A percentile compares a stretch with the other conserved stretches of the same genome.
phyloP scores from a whole-genome alignment of 2,888 invertebrate species.

The Epinotia nisella region DNA sequence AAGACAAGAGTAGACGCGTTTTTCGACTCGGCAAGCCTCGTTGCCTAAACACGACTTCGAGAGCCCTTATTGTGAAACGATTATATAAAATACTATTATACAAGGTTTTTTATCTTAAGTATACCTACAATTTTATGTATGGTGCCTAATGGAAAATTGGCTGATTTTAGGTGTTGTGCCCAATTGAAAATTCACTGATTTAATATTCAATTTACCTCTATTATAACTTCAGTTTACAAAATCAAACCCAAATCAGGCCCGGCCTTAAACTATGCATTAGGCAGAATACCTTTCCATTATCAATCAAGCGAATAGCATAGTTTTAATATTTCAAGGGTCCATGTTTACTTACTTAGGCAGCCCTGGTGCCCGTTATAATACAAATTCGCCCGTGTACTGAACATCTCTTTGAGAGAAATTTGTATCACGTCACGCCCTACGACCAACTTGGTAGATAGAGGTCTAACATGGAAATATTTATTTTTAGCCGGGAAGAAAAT shows the following conservation, averaged over 20 bases:
- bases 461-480: constrained; percentile 7
- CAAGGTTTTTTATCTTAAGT: too few relatives aligned
- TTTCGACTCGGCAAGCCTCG: too few relatives aligned
- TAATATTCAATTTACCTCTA: background rate
- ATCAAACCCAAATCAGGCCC: constrained; percentile 20
- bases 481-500: constrained; percentile 11
- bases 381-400: constrained; percentile 12
- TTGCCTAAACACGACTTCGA: too few relatives aligned
- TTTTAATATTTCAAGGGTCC: constrained; percentile 14
- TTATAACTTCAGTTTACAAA: constrained; percentile 5
- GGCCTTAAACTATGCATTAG: constrained; percentile 19
- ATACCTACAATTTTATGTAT: too few relatives aligned
- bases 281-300: constrained; percentile 24
- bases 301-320: constrained; percentile 25
- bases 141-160: too few relatives aligned
- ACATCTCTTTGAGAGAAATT: constrained; percentile 34
- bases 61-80: too few relatives aligned
- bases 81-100: too few relatives aligned
- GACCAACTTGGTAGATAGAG: constrained; percentile 6
- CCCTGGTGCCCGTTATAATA: constrained; percentile 16
- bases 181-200: too few relatives aligned
- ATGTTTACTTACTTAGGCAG: constrained; percentile 17
- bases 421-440: constrained; percentile 23
- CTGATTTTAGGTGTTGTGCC: too few relatives aligned
- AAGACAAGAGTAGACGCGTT: too few relatives aligned